A percentile compares a stretch with the other conserved stretches of the same genome.
phyloP scores from a whole-genome alignment of 2,797 vertebrate species.

The Jordanella pulchra region DNA sequence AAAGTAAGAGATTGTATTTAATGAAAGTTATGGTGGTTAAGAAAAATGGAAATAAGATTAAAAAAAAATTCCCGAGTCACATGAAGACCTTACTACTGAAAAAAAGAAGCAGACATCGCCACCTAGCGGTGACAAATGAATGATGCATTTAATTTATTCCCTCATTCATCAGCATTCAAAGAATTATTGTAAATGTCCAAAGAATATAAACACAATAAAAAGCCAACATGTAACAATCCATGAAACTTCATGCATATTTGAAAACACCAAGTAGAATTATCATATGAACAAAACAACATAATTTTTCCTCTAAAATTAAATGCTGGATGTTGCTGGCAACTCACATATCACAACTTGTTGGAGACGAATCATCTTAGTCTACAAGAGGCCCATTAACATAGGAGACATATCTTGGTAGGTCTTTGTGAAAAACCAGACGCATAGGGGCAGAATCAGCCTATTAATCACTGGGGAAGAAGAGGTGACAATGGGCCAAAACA shows the following conservation, averaged over 20 bases:
- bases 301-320: constrained; percentile 20
- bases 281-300: constrained; percentile 2
- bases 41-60: neutral
- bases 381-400: constrained; percentile 8
- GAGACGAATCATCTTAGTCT: neutral
- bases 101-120: constrained; percentile 60
- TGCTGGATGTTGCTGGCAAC: constrained; percentile 15
- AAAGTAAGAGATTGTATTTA: neutral
- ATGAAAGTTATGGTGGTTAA: neutral
- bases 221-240: constrained; percentile 9
- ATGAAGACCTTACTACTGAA: neutral
- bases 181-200: constrained; percentile 19
- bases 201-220: constrained; percentile 5
- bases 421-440: constrained; percentile 17
- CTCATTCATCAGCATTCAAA: constrained; percentile 20
- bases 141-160: constrained; percentile 62
- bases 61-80: neutral
- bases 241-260: constrained; percentile 11
- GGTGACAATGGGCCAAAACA: constrained; percentile 26
- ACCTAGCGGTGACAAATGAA: constrained; percentile 62
- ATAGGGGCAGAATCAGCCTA: constrained; percentile 19
- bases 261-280: constrained; percentile 6
- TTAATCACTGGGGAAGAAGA: constrained; percentile 11
- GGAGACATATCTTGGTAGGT: constrained; percentile 2
- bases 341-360: neutral